These are phyloP conservation scores for Coenonympha glycerion DNA, from an alignment of 2,888 invertebrate genomes.

Conservation along the genomic window DNA sequence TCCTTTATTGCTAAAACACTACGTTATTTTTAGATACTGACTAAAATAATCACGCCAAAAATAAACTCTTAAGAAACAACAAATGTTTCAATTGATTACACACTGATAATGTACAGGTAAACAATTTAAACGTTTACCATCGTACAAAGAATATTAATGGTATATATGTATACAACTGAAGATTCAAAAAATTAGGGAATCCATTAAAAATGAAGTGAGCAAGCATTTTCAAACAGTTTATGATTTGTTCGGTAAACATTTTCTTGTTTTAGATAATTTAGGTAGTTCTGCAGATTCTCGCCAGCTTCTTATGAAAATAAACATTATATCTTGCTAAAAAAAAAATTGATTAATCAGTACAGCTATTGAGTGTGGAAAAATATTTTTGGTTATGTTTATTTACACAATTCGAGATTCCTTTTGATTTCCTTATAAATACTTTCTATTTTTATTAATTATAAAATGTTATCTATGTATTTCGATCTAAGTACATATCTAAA, in stretches of 20 bases:
- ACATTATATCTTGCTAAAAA: background rate
- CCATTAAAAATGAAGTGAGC: constrained; percentile 1
- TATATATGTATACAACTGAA: background rate
- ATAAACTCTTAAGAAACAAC: no score
- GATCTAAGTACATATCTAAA: no score
- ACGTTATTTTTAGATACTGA: no score
- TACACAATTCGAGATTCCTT: no score
- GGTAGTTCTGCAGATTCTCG: background rate
- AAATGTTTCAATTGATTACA: background rate
- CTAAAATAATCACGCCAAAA: no score
- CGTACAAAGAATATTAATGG: background rate
- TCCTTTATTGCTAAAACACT: no score
- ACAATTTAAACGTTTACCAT: constrained; percentile 7
- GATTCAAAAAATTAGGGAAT: background rate
- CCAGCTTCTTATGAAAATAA: background rate
- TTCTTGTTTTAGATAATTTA: background rate
- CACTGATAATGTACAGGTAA: background rate
- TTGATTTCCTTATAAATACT: no score
- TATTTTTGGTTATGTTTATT: no score
- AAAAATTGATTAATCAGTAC: background rate
- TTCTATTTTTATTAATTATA: no score
- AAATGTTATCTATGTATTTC: no score
- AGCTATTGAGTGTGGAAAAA: no score
- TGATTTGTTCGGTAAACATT: background rate
- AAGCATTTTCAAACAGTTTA: background rate